Conservation (phyloP, 2,888 invertebrate species). For the Galeruca laticollis region DNA sequence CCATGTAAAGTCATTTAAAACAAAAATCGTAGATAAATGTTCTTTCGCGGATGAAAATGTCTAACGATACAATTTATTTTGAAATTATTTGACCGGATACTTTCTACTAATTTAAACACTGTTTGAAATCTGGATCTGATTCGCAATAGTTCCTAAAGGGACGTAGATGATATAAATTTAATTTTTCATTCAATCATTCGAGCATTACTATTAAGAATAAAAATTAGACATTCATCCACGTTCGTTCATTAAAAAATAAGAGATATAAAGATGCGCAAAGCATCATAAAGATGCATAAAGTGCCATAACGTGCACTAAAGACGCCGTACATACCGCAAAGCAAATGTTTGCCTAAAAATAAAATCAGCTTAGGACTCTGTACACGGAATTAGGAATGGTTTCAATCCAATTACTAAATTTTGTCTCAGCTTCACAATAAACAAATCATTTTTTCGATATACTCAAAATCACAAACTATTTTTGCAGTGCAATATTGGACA, state of each 20-base stretch:
- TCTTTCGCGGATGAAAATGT: constrained; percentile 24
- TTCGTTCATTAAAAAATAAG: constrained; percentile 28
- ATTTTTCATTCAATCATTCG: not conserved
- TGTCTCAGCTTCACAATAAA: too few species aligned
- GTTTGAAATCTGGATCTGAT: not conserved
- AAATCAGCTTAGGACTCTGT: constrained; percentile 29
- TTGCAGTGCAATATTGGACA: too few species aligned
- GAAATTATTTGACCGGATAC: constrained; percentile 14
- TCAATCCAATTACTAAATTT: not conserved
- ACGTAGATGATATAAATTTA: not conserved
- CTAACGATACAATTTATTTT: constrained; percentile 2
- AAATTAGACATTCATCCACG: constrained; percentile 18
- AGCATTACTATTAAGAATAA: not conserved
- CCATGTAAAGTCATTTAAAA: constrained; percentile 70
- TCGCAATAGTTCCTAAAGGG: not conserved
- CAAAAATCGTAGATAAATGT: constrained; percentile 15
- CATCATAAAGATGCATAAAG: constrained; percentile 30
- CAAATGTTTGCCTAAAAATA: constrained; percentile 40
- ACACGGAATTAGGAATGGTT: constrained; percentile 20
- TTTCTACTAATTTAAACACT: too few species aligned
- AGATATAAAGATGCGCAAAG: constrained; percentile 37
- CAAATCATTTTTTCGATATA: too few species aligned
- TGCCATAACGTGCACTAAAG: constrained; percentile 40
- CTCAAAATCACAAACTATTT: too few species aligned
- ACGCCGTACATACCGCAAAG: constrained; percentile 41